Evolutionary conservation across 2,797 vertebrate genomes (phyloP).

Genomic region (Sebastes kiyomatsui): DNA sequence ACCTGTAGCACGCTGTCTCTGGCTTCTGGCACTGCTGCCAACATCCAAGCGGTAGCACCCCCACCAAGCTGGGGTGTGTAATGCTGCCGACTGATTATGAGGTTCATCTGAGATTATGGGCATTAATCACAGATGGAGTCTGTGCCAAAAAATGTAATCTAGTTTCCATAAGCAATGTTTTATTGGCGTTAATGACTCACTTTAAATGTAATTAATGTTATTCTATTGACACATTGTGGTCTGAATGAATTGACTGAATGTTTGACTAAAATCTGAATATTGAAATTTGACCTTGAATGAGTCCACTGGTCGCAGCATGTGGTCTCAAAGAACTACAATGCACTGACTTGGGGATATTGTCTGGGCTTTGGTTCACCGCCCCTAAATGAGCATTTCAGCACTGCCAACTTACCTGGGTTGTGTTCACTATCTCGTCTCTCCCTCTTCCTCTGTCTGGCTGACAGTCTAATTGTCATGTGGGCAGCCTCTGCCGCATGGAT

Average conservation of each 20-base stretch:
- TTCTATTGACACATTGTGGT: not conserved
- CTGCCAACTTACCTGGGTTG: conserved; percentile 59
- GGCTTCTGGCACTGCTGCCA: conserved; percentile 15
- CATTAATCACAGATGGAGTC: conserved; percentile 25
- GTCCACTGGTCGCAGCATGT: not conserved
- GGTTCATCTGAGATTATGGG: conserved; percentile 33
- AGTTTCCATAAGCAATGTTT: not conserved
- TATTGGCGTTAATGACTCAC: not conserved
- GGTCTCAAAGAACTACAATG: conserved; percentile 19
- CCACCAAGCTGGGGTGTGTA: conserved; percentile 1
- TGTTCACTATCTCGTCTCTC: conserved; percentile 59
- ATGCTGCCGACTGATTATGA: conserved; percentile 22
- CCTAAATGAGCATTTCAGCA: conserved; percentile 58
- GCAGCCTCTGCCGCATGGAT: conserved; percentile 76
- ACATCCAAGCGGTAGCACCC: not conserved
- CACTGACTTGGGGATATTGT: conserved; percentile 30
- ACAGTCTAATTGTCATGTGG: conserved; percentile 82
- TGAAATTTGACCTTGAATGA: conserved; percentile 18
- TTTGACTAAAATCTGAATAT: conserved; percentile 1
- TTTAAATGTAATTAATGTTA: not conserved
- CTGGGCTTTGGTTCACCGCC: conserved; percentile 24
- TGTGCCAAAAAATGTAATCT: conserved; percentile 26
- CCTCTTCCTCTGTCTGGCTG: conserved; percentile 66
- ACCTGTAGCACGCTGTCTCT: conserved; percentile 37
- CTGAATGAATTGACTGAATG: not conserved